These are phyloP conservation scores for Aleadryas rufinucha DNA, from an alignment of 2,113 vertebrate species.

Conservation along the genomic window DNA sequence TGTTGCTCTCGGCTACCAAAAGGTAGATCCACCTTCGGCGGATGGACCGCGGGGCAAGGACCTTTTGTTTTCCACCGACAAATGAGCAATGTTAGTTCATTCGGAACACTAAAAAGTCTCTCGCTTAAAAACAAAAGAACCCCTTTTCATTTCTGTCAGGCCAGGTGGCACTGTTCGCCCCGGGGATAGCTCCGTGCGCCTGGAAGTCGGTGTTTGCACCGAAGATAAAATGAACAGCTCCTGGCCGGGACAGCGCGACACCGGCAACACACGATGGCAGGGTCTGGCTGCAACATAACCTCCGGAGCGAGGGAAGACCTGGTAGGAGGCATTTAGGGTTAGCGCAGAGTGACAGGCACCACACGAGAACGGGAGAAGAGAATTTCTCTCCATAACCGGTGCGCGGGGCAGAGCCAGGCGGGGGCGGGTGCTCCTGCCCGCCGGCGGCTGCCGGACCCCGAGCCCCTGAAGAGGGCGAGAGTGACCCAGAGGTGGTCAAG, in stretches of 20 bases:
- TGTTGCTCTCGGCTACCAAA: background rate
- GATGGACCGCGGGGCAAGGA: background rate
- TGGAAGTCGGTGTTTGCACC: background rate
- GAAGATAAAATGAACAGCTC: background rate
- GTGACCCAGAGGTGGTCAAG: background rate
- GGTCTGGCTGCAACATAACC: background rate
- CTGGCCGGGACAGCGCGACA: background rate
- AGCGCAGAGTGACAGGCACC: background rate
- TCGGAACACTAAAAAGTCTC: background rate
- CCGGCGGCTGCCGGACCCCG: background rate
- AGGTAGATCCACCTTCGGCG: background rate
- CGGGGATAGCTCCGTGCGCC: background rate
- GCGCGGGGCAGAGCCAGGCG: background rate
- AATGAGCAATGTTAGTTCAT: background rate
- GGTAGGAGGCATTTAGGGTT: background rate
- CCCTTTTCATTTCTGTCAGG: background rate
- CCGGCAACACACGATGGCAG: too few species aligned
- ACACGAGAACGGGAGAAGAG: fast-evolving
- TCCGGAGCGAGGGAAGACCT: too few species aligned
- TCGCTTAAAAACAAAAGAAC: background rate
- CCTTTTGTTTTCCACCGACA: background rate
- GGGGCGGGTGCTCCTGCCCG: background rate
- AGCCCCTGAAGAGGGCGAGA: background rate
- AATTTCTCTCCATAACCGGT: background rate
- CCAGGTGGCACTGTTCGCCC: background rate